phyloP scores from a whole-genome alignment of 1,140 invertebrate genomes.

The Acyrthosiphon pisum region DNA sequence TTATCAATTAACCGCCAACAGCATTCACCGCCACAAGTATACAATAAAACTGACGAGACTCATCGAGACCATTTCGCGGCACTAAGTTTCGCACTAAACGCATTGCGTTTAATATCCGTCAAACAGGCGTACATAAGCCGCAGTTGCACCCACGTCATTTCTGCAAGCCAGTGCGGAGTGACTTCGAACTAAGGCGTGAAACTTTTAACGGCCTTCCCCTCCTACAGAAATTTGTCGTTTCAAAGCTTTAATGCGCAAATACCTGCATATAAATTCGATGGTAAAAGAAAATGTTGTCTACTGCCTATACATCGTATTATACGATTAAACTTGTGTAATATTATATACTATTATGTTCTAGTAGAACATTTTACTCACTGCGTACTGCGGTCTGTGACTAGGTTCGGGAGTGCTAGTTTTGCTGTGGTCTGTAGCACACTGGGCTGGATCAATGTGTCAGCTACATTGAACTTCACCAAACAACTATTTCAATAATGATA shows the following conservation, averaged over 20 bases:
- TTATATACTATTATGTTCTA: no score
- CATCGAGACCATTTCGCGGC: background rate
- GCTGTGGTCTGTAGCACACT: no score
- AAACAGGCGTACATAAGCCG: background rate
- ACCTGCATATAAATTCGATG: background rate
- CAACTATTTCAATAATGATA: no score
- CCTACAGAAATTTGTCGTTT: background rate
- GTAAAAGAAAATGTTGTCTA: background rate
- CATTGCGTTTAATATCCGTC: background rate
- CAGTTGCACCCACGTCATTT: background rate
- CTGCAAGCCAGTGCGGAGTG: background rate
- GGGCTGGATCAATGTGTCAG: no score
- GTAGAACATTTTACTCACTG: no score
- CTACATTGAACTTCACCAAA: no score
- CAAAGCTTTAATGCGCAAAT: background rate
- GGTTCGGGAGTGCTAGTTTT: no score
- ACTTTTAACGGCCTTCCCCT: background rate
- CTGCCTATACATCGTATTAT: no score
- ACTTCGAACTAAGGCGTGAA: background rate
- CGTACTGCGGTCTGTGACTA: no score
- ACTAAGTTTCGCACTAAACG: background rate
- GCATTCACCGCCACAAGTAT: background rate
- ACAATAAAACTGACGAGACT: background rate
- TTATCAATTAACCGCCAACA: background rate
- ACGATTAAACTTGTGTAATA: no score